phyloP scores from a whole-genome alignment of 92 coral and sea anemone genomes.

The Phenganax subtilis region DNA sequence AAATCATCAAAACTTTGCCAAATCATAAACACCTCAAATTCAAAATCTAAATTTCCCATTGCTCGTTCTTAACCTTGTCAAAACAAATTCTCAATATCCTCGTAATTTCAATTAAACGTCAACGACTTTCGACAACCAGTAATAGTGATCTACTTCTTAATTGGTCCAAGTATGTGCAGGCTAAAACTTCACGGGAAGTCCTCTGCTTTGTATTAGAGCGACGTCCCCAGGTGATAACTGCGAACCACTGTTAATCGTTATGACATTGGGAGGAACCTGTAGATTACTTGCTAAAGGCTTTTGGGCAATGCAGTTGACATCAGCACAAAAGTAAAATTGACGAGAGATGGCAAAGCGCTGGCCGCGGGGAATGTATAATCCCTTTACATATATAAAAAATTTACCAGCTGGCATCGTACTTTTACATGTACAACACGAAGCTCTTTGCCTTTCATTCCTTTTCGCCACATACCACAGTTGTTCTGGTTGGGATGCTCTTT shows the following conservation, averaged over 20 bases:
- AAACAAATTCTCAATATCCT: no score
- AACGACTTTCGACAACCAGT: no score
- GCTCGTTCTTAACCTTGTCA: no score
- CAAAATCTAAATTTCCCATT: no score
- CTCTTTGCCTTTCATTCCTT: background rate
- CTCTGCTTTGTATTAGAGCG: background rate
- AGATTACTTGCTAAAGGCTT: constrained; percentile 1
- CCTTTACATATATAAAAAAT: no score
- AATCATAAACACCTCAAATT: no score
- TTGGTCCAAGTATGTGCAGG: no score
- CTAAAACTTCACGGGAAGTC: no score
- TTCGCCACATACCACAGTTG: background rate
- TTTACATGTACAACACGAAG: background rate
- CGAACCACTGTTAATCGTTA: background rate
- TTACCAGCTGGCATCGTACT: background rate
- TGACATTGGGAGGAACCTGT: background rate
- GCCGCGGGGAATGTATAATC: background rate
- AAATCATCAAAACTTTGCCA: no score
- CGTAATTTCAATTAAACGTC: no score
- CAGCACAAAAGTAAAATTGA: background rate
- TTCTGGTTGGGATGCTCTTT: background rate
- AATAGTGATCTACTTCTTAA: no score
- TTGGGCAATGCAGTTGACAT: no score
- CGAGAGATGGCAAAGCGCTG: background rate
- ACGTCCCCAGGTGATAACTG: background rate